Evolutionary conservation across 2,888 invertebrate genomes (phyloP).

Genomic region (Pammene aurita): DNA sequence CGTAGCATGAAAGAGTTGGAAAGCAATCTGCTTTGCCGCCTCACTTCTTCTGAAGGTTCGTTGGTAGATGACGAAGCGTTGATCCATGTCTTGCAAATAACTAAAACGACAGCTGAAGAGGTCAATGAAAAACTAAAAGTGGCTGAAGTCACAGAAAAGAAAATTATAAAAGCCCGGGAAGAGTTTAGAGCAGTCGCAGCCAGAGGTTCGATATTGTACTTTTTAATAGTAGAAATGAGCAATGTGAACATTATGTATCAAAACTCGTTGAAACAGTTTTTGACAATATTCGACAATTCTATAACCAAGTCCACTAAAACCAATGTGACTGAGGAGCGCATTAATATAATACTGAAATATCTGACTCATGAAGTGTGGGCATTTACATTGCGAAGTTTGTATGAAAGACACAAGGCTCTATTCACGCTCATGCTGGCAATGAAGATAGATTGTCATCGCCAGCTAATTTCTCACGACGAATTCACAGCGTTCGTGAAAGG

Average conservation of each 20-base stretch:
- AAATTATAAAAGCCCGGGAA: slow-evolving; percentile 96
- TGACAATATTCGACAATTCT: slow-evolving; percentile 96
- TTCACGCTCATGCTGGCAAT: slow-evolving; percentile 97
- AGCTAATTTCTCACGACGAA: slow-evolving; percentile 92
- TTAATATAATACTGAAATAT: slow-evolving; percentile 93
- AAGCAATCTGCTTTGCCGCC: slow-evolving; percentile 93
- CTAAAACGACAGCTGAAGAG: slow-evolving; percentile 95
- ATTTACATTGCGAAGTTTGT: slow-evolving; percentile 95
- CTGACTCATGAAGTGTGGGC: slow-evolving; percentile 96
- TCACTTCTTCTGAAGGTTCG: slow-evolving; percentile 96
- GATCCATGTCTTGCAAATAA: slow-evolving; percentile 93
- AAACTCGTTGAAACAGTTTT: slow-evolving; percentile 96
- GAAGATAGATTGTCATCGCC: slow-evolving; percentile 95
- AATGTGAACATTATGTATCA: slow-evolving; percentile 99
- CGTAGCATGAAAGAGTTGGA: slow-evolving; percentile 97
- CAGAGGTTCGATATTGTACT: slow-evolving; percentile 96
- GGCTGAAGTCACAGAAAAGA: slow-evolving; percentile 96
- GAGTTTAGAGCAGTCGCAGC: slow-evolving; percentile 98
- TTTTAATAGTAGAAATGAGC: slow-evolving; percentile 98
- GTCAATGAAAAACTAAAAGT: slow-evolving; percentile 96
- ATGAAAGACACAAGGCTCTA: slow-evolving; percentile 95
- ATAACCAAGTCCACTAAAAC: slow-evolving; percentile 95
- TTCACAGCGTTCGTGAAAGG: slow-evolving; percentile 98
- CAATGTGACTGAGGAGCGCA: slow-evolving; percentile 92
- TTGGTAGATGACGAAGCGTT: slow-evolving; percentile 98